Evolutionary conservation across 2,113 vertebrate genomes (phyloP), one percentile per base, ranked within the genome.

Genomic region (Malurus cyaneus): DNA sequence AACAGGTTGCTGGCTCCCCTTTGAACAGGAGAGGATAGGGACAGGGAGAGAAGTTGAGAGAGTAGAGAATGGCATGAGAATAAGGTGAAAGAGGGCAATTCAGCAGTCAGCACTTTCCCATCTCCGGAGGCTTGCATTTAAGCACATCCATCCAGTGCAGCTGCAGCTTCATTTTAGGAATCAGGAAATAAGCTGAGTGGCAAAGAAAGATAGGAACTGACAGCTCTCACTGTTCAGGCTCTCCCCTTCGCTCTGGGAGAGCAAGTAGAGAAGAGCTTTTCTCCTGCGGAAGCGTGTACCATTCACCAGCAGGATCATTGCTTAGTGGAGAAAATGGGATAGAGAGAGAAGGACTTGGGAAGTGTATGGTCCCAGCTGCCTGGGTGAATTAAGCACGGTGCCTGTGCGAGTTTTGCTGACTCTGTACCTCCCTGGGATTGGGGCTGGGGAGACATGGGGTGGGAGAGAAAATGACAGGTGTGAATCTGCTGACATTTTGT

Each of bases 81-180:
- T 53, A 71, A 96, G 94, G 88, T 90, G 88, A 96, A 95, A 90
- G 94, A 74, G 87, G 83, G 86, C 94, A 95, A 95, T 96, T 93
- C 72, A 88, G 52, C 88, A 74, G 85, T 96, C 96, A 97, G 96
- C 93, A 92, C 92, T 96, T 96, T 89, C 67, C 86, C 60, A 78
- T 88, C 96, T 96, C 96, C 88, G 92, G 93, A 92, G 95, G 94
- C 64, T 95, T 76, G 72, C 60, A 17, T 95, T 95, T 90, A 93
- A 95, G 90, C 88, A 94, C 93, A 96, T 88, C 96, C 90, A 92
- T 93, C 94, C 88, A 96, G 86, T 24, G 69, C 95, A 96, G 94
- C 96, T 96, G 95, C 93, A 96, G 95, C 93, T 90, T 96, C 95
- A 93, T 96, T 96, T 96, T 94, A 93, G 95, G 88, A 95, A 93